phyloP scores from a whole-genome alignment of 2,888 invertebrate species.

The Drosophila seclusa region DNA sequence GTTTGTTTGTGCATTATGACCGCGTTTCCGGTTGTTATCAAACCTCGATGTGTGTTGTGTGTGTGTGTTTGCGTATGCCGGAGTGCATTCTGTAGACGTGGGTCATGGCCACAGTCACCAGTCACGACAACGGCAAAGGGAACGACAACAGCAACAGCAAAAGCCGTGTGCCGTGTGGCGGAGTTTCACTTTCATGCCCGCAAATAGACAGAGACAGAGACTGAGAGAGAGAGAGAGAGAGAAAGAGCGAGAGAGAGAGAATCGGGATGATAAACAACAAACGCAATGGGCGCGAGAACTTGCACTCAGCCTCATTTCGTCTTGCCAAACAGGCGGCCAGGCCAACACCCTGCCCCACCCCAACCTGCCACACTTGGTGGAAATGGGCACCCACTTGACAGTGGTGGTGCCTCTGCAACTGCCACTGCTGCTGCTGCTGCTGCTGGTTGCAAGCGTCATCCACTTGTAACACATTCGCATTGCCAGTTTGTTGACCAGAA shows the following conservation, averaged over 20 bases:
- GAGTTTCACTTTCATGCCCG: slow-evolving; percentile 73
- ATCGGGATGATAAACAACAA: slow-evolving; percentile 49
- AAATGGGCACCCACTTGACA: slow-evolving; percentile 49
- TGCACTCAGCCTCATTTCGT: slow-evolving; percentile 75
- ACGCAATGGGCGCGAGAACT: slow-evolving; percentile 63
- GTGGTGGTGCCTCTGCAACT: background rate
- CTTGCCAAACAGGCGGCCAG: slow-evolving; percentile 46
- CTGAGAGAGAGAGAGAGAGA: slow-evolving; percentile 23
- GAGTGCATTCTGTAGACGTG: slow-evolving; percentile 70
- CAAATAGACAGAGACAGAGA: slow-evolving; percentile 35
- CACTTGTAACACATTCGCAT: slow-evolving; percentile 75
- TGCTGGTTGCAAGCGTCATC: slow-evolving; percentile 55
- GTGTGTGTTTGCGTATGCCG: slow-evolving; percentile 34
- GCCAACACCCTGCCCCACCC: slow-evolving; percentile 8
- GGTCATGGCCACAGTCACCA: slow-evolving; percentile 66
- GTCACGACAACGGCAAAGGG: slow-evolving; percentile 52
- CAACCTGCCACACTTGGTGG: background rate
- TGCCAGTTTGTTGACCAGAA: slow-evolving; percentile 54
- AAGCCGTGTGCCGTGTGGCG: slow-evolving; percentile 52
- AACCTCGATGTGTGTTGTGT: slow-evolving; percentile 25
- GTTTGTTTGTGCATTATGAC: slow-evolving; percentile 7
- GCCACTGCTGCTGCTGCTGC: background rate
- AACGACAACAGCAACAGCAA: slow-evolving; percentile 54
- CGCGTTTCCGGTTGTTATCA: slow-evolving; percentile 15
- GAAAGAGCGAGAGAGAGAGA: slow-evolving; percentile 17